Conservation (phyloP, 2,888 invertebrate genomes). For the Miltochrista miniata region DNA sequence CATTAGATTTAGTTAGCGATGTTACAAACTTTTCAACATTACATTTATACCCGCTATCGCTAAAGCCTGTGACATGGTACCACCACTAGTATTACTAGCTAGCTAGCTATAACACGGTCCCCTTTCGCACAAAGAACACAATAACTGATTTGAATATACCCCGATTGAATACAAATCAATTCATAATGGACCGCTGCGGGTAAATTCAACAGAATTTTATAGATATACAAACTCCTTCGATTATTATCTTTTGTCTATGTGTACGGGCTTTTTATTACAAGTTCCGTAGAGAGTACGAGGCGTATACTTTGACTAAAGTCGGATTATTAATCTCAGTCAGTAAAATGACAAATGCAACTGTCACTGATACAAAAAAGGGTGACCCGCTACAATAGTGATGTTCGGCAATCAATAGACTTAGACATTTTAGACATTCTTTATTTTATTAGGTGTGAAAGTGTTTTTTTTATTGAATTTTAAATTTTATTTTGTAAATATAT, state of each 20-base stretch:
- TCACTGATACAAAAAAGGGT: too few species aligned
- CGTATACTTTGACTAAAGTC: constrained; percentile 3
- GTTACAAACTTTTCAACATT: too few species aligned
- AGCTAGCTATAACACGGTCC: constrained; percentile 37
- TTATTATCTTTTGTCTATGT: constrained; percentile 42
- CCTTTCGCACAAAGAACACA: constrained; percentile 63
- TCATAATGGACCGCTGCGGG: constrained; percentile 51
- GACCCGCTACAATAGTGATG: too few species aligned
- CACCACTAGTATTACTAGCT: constrained; percentile 26
- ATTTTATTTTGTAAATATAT: too few species aligned
- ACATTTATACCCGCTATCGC: neutral
- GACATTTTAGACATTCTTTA: too few species aligned
- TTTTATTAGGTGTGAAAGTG: too few species aligned
- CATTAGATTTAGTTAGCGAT: too few species aligned
- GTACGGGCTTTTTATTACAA: constrained; percentile 27
- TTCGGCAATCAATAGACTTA: too few species aligned
- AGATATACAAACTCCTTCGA: constrained; percentile 50
- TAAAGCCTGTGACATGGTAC: neutral
- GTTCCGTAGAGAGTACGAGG: constrained; percentile 26
- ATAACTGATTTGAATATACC: constrained; percentile 72
- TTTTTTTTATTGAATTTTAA: too few species aligned
- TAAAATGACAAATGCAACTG: too few species aligned
- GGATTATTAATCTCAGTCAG: too few species aligned
- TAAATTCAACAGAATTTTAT: constrained; percentile 51
- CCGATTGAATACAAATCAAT: constrained; percentile 69